A percentile compares a stretch with the other conserved stretches of the same genome.
Conservation (phyloP, 2,888 invertebrate species). For the Agonopterix heracliana region DNA sequence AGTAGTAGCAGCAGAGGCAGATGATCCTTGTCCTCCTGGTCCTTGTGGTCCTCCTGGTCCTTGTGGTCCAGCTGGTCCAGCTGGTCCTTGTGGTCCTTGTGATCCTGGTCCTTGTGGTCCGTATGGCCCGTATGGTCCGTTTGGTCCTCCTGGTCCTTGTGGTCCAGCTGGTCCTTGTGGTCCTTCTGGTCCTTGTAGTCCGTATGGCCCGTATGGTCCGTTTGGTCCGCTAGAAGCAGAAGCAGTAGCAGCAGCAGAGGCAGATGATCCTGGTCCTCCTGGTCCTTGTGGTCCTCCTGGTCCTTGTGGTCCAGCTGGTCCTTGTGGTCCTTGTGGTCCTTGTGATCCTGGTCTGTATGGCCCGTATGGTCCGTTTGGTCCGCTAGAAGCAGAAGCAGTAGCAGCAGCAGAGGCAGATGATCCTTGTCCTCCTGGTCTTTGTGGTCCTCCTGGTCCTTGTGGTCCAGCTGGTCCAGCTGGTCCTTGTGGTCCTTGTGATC, state of each 20-base stretch:
- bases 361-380: slow-evolving; percentile 1
- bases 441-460: too few species aligned
- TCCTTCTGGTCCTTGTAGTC: slow-evolving; percentile 1
- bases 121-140: slow-evolving; percentile 1
- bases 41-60: background rate
- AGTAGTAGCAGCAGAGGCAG: slow-evolving; percentile 5
- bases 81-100: background rate
- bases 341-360: background rate
- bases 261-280: background rate
- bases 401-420: too few species aligned
- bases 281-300: slow-evolving; percentile 2
- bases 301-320: slow-evolving; percentile 1
- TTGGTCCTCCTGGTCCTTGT: background rate
- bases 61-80: background rate
- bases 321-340: background rate
- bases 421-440: too few species aligned
- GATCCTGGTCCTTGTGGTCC: slow-evolving; percentile 2
- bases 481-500: too few species aligned
- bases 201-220: slow-evolving; percentile 2
- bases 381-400: slow-evolving; percentile 6
- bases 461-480: too few species aligned
- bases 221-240: background rate
- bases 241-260: background rate
- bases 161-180: slow-evolving; percentile 3
- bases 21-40: background rate